Evolutionary conservation across 2,888 invertebrate genomes (phyloP), one percentile per base, ranked within the genome.

Genomic region (Arrhopalites spinosus): DNA sequence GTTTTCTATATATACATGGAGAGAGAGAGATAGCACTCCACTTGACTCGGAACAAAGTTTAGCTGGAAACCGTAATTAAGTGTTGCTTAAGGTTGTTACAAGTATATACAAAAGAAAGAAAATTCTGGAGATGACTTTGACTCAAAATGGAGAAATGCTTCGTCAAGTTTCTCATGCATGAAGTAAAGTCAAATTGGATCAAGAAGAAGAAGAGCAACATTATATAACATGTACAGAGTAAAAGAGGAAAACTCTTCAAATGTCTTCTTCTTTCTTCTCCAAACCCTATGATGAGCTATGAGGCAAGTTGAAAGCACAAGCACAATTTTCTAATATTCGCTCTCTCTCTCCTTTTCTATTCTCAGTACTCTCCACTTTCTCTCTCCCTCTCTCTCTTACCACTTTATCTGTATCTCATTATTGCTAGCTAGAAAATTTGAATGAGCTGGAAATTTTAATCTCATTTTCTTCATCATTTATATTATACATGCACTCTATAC

Each of bases 361-460:
- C n/a, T n/a, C n/a, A n/a, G n/a, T n/a, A n/a, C n/a, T n/a, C n/a
- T n/a, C n/a, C n/a, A 50, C 71, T 56, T 61, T 53, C 30, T 70
- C 70, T 77, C 74, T 75, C 72, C 73, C 75, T 56, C 66, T 75
- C 56, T 25, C 69, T 75, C 75, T 78, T 73, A 78, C 74, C 74
- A 74, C 72, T 74, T 53, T 76, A 70, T 70, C 69, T 25, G 36
- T 69, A 30, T 36, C 29, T 11, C 23, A 59, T 11, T 59, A 59
- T 59, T 3, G 3, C 36, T 36, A 36, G 36, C 36, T 11, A n/a
- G n/a, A n/a, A n/a, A n/a, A n/a, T n/a, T n/a, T n/a, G n/a, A n/a
- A n/a, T n/a, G n/a, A n/a, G n/a, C n/a, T 3, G 36, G 36, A 36
- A 36, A 36, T 36, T 36, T 36, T 36, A 36, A 36, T 3, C 36